A percentile compares a stretch with the other conserved stretches of the same genome.
Evolutionary conservation across 2,888 invertebrate genomes (phyloP).

Genomic region (Sepiola atlantica): DNA sequence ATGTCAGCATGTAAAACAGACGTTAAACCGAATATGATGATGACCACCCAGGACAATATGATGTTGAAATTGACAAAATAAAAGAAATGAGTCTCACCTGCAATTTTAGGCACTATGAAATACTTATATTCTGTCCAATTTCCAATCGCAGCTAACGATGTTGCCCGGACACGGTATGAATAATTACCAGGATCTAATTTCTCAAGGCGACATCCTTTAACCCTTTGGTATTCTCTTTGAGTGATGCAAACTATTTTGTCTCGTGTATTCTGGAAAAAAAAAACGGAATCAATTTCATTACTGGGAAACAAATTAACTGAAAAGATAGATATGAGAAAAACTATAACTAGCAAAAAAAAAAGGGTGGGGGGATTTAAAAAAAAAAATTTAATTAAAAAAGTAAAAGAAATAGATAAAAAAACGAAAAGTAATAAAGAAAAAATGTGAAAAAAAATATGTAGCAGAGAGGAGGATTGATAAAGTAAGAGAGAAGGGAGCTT

Average conservation of each 20-base stretch:
- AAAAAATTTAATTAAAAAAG: not conserved
- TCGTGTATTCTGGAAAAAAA: not conserved
- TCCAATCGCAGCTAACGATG: conserved; percentile 83
- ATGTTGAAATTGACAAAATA: no score
- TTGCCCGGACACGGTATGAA: conserved; percentile 84
- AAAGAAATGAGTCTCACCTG: conserved; percentile 53
- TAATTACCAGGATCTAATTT: conserved; percentile 84
- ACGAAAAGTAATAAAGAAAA: no score
- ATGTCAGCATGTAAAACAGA: no score
- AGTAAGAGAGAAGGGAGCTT: no score
- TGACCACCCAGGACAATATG: no score
- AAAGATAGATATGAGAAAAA: not conserved
- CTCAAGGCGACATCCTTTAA: conserved; percentile 60
- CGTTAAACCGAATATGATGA: no score
- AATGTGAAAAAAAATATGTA: no score
- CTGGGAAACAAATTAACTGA: no score
- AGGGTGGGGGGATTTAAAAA: no score
- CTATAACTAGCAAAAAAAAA: not conserved
- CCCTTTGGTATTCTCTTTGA: conserved; percentile 60
- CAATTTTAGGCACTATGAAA: conserved; percentile 59
- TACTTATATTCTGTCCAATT: conserved; percentile 65
- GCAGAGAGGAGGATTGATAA: no score
- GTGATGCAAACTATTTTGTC: conserved; percentile 77
- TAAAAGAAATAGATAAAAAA: no score
- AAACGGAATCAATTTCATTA: not conserved